A percentile compares a stretch with the other conserved stretches of the same genome.
These are phyloP conservation scores for Brachionus plicatilis DNA, from an alignment of 1,140 invertebrate genomes.

Conservation along the genomic window DNA sequence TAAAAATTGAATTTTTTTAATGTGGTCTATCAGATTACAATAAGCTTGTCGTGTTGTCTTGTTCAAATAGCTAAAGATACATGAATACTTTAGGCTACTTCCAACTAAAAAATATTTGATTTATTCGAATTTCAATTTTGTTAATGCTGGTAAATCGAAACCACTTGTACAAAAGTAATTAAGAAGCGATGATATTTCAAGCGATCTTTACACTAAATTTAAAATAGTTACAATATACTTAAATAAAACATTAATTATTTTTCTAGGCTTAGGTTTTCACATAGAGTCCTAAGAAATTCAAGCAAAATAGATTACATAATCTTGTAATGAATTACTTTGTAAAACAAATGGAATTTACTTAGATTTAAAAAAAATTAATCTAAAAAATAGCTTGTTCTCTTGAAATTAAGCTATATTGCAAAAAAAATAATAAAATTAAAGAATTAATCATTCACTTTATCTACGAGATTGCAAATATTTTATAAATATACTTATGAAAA, in stretches of 20 bases:
- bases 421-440: conserved; percentile 1
- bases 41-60: neutral
- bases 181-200: neutral
- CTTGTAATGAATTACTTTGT: neutral
- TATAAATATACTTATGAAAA: neutral
- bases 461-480: neutral
- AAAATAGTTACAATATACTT: neutral
- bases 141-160: neutral
- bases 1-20: neutral
- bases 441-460: conserved; percentile 14
- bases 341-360: conserved; percentile 9
- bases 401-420: neutral
- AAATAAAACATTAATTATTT: conserved; percentile 8
- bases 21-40: neutral
- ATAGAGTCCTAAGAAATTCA: neutral
- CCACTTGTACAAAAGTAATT: conserved; percentile 9
- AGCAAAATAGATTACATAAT: neutral
- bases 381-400: neutral
- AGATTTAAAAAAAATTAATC: conserved; percentile 13
- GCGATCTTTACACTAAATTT: neutral
- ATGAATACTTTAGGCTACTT: neutral
- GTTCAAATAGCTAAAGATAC: neutral
- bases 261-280: neutral
- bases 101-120: neutral
- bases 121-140: neutral